These are phyloP conservation scores for Neomonachus schauinslandi DNA, from an alignment of 2,113 vertebrate species.

Conservation along the genomic window DNA sequence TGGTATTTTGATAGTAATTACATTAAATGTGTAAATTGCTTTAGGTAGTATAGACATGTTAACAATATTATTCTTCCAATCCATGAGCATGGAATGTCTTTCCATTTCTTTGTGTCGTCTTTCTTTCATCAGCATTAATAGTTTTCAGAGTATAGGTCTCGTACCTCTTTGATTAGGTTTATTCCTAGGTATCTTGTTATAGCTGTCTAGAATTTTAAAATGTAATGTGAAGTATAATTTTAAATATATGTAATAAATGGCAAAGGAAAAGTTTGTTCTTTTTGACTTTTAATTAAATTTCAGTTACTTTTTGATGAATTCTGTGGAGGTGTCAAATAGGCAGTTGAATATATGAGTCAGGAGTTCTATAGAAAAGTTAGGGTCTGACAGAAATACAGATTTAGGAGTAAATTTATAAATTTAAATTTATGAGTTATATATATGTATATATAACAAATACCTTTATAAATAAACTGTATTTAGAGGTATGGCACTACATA, in stretches of 20 bases:
- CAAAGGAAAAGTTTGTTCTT: not conserved
- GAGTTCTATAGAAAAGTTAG: not conserved
- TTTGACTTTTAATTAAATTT: not conserved
- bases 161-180: not conserved
- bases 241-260: not conserved
- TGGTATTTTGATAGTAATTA: not conserved
- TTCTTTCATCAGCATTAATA: not conserved
- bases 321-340: not conserved
- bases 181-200: not conserved
- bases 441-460: not conserved
- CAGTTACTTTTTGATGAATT: not conserved
- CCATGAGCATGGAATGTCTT: not conserved
- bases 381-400: not conserved
- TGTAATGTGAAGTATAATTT: not conserved
- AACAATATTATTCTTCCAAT: not conserved
- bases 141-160: not conserved
- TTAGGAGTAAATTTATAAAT: not conserved
- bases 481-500: not conserved
- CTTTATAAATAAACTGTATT: not conserved
- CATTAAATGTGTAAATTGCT: not conserved
- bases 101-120: not conserved
- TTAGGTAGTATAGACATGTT: not conserved
- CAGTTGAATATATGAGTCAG: not conserved
- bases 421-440: not conserved
- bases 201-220: not conserved